Evolutionary conservation across 2,113 vertebrate genomes (phyloP), one percentile per base, ranked within the genome.

Genomic region (Vicugna pacos): DNA sequence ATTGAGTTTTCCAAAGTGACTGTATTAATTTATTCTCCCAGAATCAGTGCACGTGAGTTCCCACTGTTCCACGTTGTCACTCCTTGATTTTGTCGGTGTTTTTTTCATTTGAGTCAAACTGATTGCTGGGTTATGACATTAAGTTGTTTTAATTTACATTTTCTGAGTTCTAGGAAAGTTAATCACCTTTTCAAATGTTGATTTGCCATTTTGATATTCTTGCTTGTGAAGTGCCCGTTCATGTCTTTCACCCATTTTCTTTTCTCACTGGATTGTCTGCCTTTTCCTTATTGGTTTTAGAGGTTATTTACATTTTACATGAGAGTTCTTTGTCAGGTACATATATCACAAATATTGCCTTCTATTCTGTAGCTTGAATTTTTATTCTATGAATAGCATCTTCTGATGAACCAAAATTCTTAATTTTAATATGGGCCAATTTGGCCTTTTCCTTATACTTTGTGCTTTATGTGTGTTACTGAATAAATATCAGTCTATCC

Each of bases 201-300:
- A 88, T n/a, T 70, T 92, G 28, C 6, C 16, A 58, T 46, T 30
- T 70, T 35, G 17, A 58, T 70, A 85, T n/a, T 85, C 76, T 85
- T 69, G 1, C 69, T 79, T 62, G 28, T 86, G 64, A 93, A 67
- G 22, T 38, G 26, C 16, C 64, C 91, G 2, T 77, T 91, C 30
- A 20, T 64, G 26, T 17, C 14, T 58, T 89, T 85, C 81, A 65
- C 65, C 69, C 84, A 90, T 84, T 85, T 91, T 81, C 38, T 84
- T 83, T 70, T 67, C 26, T 91, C 77, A 30, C 6, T 11, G 60
- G 60, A 56, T 32, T 72, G 60, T 16, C 30, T 76, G 56, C 6
- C 46, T 80, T 91, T 89, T 65, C 48, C 35, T 94, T 19, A 46
- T 15, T 82, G 62, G 48, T 14, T 62, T 56, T 75, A 46, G 24